Evolutionary conservation across 2,113 vertebrate genomes (phyloP), one percentile per base, ranked within the genome.

Genomic region (Egretta garzetta): DNA sequence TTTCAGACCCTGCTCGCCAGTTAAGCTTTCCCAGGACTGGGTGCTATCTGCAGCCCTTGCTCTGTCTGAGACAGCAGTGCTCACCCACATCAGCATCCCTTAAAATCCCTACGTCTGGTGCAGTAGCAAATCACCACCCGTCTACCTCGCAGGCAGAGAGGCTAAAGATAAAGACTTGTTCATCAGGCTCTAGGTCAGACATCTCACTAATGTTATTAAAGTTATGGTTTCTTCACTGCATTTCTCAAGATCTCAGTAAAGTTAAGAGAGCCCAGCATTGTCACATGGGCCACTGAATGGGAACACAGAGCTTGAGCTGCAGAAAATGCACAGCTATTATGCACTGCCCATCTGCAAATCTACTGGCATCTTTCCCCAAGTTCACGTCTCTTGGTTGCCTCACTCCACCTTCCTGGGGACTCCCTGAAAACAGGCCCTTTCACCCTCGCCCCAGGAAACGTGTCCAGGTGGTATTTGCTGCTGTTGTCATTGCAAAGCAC

Each of bases 381-480:
- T 27, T 70, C 3, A 1, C 21, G 8, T 19, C 71, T 73, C 50
- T 41, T n/a, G 59, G 33, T 28, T 88, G 64, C 56, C 12, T 81
- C 0, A 0, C 14, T 87, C 43, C 60, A 79, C 28, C 47, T 58
- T 92, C 41, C 68, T 27, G 23, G 43, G 12, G 39, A 71, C 52
- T 56, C 52, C 32, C 26, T 82, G 53, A 59, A 81, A 86, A 84
- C 12, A 49, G 66, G 72, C 13, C 37, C 64, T 64, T 89, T 63
- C 35, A 60, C 27, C 19, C 23, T 39, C 62, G 33, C 27, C 56
- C 0, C 0, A 66, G 59, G 43, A 90, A 74, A 23, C 1, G 1
- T 8, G 21, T 76, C 90, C 81, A 88, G 81, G 67, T 90, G 88
- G 75, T 73, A 70, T 83, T 66, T 66, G 63, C 58, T 90, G 71